Evolutionary conservation across 1,140 invertebrate species (phyloP), one percentile per base, ranked within the genome.

Genomic region (Teleogryllus occipitalis): DNA sequence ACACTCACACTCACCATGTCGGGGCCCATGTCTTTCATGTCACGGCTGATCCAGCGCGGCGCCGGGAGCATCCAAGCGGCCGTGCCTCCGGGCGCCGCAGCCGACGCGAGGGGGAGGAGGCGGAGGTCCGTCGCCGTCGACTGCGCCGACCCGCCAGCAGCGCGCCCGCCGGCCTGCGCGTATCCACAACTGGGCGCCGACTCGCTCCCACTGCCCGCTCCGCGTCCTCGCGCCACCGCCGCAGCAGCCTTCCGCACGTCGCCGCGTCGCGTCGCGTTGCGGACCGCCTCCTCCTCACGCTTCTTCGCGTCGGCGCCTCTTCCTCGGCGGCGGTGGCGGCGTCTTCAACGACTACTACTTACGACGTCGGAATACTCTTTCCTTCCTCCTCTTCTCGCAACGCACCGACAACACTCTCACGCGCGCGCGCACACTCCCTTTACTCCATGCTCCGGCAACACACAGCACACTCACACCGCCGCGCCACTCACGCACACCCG

Each of bases 11-110:
- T 88, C 88, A 92, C 91, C 91, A 92, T 92, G 87, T 92, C 91
- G 86, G 91, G 90, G 88, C 91, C 91, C 89, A 92, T 91, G 88
- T 92, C 90, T 85, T 91, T 92, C 90, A 92, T 92, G 88, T 92
- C 89, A 86, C 89, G 87, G 86, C 90, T 88, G 85, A 90, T 65
- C 54, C 54, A 65, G 54, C 54, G 54, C 54, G 54, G 54, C 54
- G 54, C 54, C 54, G 54, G 54, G 54, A 65, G 54, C 54, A 65
- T 65, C 54, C 54, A 65, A 65, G 54, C 54, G 54, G 54, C 54
- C 54, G 54, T 65, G 10, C 54, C 54, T 65, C 10, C 18, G 54
- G 10, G 54, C 54, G 54, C 54, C 54, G 54, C 10, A 10, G 54
- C 18, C 54, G 54, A 65, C 54, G 54, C 54, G 54, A 18, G 54